These are phyloP conservation scores for Scaptomyza caliginosa DNA, from an alignment of 2,888 invertebrate genomes.

Conservation along the genomic window DNA sequence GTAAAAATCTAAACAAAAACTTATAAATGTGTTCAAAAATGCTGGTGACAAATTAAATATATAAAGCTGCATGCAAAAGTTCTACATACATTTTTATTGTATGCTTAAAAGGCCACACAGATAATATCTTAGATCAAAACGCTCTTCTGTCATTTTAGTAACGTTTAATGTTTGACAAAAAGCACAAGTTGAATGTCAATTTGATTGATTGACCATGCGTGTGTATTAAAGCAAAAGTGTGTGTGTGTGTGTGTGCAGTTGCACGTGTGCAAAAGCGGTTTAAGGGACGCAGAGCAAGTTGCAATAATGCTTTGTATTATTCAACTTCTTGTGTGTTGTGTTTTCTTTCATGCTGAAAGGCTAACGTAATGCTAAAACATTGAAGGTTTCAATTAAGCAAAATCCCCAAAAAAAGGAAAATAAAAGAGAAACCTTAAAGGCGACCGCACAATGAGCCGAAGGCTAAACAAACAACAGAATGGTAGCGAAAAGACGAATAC, in stretches of 20 bases:
- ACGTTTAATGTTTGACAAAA: constrained; percentile 23
- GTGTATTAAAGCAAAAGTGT: constrained; percentile 3
- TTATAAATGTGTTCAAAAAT: no score
- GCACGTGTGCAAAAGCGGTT: constrained; percentile 6
- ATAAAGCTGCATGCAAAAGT: no score
- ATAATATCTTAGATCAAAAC: not conserved
- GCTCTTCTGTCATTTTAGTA: not conserved
- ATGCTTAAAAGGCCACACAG: no score
- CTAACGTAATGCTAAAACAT: constrained; percentile 68
- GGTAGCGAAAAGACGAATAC: not conserved
- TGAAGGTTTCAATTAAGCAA: constrained; percentile 76
- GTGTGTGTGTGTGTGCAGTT: constrained; percentile 1
- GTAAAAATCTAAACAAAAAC: no score
- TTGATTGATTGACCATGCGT: constrained; percentile 59
- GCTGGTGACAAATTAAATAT: no score
- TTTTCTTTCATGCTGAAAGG: constrained; percentile 44
- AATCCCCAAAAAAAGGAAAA: constrained; percentile 46
- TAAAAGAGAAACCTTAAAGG: constrained; percentile 35
- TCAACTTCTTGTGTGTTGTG: constrained; percentile 18
- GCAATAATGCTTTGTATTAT: constrained; percentile 32
- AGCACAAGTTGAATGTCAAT: constrained; percentile 50
- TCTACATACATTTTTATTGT: no score
- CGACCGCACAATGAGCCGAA: constrained; percentile 26
- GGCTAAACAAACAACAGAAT: constrained; percentile 10
- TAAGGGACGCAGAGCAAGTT: constrained; percentile 13